Base-by-base conservation (phyloP, 2,888 invertebrate genomes). In the Agelastica alni region DNA sequence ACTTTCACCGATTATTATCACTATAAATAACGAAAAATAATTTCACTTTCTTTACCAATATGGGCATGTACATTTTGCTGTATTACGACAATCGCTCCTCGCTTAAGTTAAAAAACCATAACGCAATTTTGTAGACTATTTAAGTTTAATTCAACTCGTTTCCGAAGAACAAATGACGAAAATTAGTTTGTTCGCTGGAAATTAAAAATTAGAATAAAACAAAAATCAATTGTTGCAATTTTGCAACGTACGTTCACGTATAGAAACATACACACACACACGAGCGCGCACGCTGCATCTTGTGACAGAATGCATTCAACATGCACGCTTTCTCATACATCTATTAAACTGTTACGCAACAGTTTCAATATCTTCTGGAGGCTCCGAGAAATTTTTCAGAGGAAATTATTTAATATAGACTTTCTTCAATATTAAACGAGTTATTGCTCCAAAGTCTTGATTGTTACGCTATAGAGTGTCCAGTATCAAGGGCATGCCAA, bases 361-460 rank as follows among this genome's bases (percentile, higher is more conserved):
- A 12, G 2, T 12, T 6, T 14, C 6, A 31, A 7, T 4, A 5
- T 2, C 13, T 12, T 12, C 17, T 2, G 7, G 36, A 36, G 16
- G 36, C n/a, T n/a, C n/a, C 10, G 9, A 20, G 20, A 20, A 18
- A 37, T 10, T 10, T 6, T 37, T 10, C 12, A 39, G 16, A 39
- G 20, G 20, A 39, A 39, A 39, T 20, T 10, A 20, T 39, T 12
- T 4, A 10, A 39, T 17, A 39, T 9, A 39, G 5, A 39, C 37
- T 39, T 39, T 39, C 37, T 18, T 39, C 37, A 3, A 39, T 39
- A 39, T 39, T 10, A 17, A 37, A 18, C 17, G 12, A 39, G 37
- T 39, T 39, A 18, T 39, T 20, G 37, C 37, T 20, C 20, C 37
- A 39, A 39, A 39, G 37, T 20, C 37, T 39, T 20, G 20, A 39